Conservation (phyloP, 2,797 vertebrate genomes). For the Pogoniulus pusillus region DNA sequence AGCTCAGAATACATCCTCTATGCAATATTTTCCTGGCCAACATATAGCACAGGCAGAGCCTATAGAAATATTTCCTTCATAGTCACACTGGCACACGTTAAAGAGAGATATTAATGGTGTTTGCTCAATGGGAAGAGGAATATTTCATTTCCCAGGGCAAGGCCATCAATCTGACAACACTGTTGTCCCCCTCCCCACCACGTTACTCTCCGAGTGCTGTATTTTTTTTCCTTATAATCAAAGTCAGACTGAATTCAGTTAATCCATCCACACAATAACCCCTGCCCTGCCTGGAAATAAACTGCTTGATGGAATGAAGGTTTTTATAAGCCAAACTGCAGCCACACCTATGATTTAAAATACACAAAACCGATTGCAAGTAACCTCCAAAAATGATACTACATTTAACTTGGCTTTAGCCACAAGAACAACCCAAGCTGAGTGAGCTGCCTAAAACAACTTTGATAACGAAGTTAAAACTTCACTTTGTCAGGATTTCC, state of each 20-base stretch:
- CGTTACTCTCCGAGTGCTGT: background rate
- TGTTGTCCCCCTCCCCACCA: background rate
- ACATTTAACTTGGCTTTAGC: background rate
- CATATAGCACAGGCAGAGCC: background rate
- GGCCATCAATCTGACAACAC: background rate
- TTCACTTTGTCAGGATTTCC: no score
- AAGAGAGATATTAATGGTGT: background rate
- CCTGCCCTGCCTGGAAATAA: background rate
- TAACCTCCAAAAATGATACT: background rate
- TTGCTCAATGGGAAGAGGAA: background rate
- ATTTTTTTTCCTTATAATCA: background rate
- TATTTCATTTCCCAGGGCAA: background rate
- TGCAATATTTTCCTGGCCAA: constrained; percentile 15
- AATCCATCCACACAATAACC: background rate
- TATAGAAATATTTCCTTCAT: background rate
- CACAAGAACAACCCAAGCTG: background rate
- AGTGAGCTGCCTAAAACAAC: background rate
- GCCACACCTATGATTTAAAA: constrained; percentile 38
- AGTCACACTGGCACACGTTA: background rate
- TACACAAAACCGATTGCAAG: background rate
- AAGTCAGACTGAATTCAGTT: background rate
- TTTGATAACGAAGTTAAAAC: background rate
- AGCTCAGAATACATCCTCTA: background rate
- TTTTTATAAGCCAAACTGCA: constrained; percentile 12
- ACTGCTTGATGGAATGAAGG: background rate